These are phyloP conservation scores for Tautogolabrus adspersus DNA, from an alignment of 2,113 vertebrate genomes.

Conservation along the genomic window DNA sequence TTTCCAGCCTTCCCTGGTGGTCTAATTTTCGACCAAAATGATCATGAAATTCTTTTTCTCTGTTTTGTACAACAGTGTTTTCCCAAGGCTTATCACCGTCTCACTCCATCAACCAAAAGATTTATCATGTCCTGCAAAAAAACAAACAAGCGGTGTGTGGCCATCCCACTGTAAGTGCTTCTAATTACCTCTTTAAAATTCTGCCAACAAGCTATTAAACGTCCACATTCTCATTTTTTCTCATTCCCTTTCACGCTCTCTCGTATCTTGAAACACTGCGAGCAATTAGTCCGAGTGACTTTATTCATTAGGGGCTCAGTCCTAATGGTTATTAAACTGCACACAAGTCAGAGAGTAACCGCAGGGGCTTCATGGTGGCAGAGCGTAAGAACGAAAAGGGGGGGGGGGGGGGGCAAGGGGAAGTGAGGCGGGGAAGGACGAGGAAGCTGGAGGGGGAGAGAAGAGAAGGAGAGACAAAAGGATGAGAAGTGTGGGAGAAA, in stretches of 20 bases:
- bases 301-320: conserved; percentile 81
- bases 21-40: conserved; percentile 61
- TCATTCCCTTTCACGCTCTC: conserved; percentile 45
- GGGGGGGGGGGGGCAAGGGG: conserved; percentile 2
- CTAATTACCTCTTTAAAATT: conserved; percentile 82
- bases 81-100: conserved; percentile 41
- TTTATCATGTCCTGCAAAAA: conserved; percentile 75
- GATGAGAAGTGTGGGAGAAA: conserved; percentile 62
- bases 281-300: conserved; percentile 83
- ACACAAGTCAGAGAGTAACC: conserved; percentile 76
- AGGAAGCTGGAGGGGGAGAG: not conserved
- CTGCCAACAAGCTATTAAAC: conserved; percentile 73
- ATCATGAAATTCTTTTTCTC: conserved; percentile 56
- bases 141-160: conserved; percentile 71
- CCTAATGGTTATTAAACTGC: conserved; percentile 84
- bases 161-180: conserved; percentile 71
- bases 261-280: conserved; percentile 76
- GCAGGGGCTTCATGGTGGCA: conserved; percentile 51
- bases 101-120: conserved; percentile 67
- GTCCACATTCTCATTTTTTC: conserved; percentile 66
- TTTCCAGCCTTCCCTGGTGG: conserved; percentile 19
- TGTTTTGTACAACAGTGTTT: conserved; percentile 22
- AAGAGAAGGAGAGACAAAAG: conserved; percentile 46
- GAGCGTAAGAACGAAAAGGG: conserved; percentile 20
- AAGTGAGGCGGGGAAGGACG: conserved; percentile 21